A percentile compares a stretch with the other conserved stretches of the same genome.
Conservation (phyloP, 2,888 invertebrate species). For the Agrotis exclamationis region DNA sequence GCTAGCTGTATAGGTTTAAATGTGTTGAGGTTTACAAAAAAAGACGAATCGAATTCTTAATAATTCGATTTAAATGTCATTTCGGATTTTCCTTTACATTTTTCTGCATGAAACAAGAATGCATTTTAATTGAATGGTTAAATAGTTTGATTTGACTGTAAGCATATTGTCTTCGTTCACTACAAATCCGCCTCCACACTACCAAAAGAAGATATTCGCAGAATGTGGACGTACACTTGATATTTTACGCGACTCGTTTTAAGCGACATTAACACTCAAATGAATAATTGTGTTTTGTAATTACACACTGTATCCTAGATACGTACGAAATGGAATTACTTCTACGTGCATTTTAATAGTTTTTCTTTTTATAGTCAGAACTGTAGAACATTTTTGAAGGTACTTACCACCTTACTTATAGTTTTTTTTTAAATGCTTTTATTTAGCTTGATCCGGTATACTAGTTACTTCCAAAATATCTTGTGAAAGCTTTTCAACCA, state of each 20-base stretch:
- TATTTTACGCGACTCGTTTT: slow-evolving; percentile 85
- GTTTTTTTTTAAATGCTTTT: too few species aligned
- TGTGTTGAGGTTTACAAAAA: too few species aligned
- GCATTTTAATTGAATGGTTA: too few species aligned
- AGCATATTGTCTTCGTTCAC: not conserved
- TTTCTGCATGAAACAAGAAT: too few species aligned
- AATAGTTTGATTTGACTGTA: too few species aligned
- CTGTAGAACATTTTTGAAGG: not conserved
- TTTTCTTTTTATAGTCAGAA: not conserved
- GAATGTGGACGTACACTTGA: slow-evolving; percentile 83
- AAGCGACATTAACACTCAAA: slow-evolving; percentile 81
- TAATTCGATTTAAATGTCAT: too few species aligned
- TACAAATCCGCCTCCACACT: slow-evolving; percentile 72
- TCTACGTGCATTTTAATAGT: slow-evolving; percentile 20
- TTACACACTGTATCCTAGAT: slow-evolving; percentile 62
- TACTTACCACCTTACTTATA: too few species aligned
- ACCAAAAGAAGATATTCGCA: slow-evolving; percentile 72
- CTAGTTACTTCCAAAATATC: too few species aligned
- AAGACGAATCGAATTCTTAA: too few species aligned
- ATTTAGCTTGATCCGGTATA: not conserved
- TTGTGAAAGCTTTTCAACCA: too few species aligned
- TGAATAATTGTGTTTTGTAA: slow-evolving; percentile 82
- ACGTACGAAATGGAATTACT: slow-evolving; percentile 19
- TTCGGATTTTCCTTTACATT: too few species aligned
- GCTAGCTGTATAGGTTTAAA: too few species aligned